Evolutionary conservation across 2,888 invertebrate genomes (phyloP), one percentile per base, ranked within the genome.

Genomic region (Cosmorhoe ocellata): DNA sequence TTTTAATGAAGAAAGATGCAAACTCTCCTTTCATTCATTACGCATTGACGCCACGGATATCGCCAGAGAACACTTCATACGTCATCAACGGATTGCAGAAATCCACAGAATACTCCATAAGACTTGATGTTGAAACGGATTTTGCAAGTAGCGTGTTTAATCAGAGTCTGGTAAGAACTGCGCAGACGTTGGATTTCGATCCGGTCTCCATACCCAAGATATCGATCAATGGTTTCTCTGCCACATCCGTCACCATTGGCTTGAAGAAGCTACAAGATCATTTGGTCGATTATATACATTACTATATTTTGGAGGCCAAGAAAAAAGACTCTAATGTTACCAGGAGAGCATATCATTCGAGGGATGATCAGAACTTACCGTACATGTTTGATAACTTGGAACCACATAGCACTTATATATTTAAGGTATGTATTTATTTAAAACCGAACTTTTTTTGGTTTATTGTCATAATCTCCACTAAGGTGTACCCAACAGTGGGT

Each of bases 141-240:
- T 91, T 93, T 63, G 95, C 95, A 0, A 93, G 93, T 13, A 76
- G 79, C 8, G 8, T 7, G 9, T 88, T 92, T 6, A 33, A 41
- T 10, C 4, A 24, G 1, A 32, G 22, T 3, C 1, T 28, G 51
- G 84, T 91, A 54, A 89, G 89, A 8, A 84, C 89, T 45, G 91
- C 76, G 0, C 91, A 79, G 34, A 96, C 96, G 0, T 78, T 96
- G 31, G 90, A 89, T 1, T 86, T 92, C 76, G 96, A 96, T 84
- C 96, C 96, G 0, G 87, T 92, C 53, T 97, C 96, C 71, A 91
- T 95, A 33, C 97, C 97, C 0, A 93, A 93, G 70, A 94, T 96
- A 32, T 92, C 94, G 33, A 94, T 96, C 0, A 96, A 95, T 28
- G 97, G 89, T 0, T 90, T 90, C 50, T 87, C 89, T 91, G 85